These are phyloP conservation scores for Prionace glauca DNA, from an alignment of 2,797 vertebrate genomes.

Conservation along the genomic window DNA sequence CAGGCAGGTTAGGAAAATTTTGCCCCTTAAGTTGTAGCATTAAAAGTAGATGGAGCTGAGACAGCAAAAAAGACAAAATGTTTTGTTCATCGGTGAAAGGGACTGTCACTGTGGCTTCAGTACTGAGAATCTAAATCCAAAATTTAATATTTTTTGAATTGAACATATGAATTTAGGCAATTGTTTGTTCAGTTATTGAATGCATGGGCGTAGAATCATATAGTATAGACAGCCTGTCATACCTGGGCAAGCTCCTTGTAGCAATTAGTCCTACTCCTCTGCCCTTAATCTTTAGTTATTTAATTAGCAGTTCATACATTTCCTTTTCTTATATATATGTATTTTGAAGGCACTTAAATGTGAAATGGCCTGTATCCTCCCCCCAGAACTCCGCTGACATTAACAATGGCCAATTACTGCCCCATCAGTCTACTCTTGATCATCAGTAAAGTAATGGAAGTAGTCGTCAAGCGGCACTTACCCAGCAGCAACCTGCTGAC, in stretches of 20 bases:
- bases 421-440: too few relatives aligned
- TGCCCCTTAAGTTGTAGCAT: too few relatives aligned
- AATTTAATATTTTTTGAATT: not conserved
- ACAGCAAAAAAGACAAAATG: not conserved
- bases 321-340: not conserved
- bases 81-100: not conserved
- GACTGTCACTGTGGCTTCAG: not conserved
- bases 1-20: too few relatives aligned
- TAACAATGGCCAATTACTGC: too few relatives aligned
- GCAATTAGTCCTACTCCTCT: not conserved
- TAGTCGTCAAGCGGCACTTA: too few relatives aligned
- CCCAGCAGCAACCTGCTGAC: too few relatives aligned
- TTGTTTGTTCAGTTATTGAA: not conserved
- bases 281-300: not conserved
- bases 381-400: not conserved
- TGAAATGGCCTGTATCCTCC: not conserved
- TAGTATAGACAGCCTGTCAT: not conserved
- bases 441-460: too few relatives aligned
- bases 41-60: not conserved
- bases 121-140: not conserved
- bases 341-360: not conserved
- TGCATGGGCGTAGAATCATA: not conserved
- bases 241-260: not conserved
- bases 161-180: not conserved
- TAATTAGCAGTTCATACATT: not conserved